A percentile compares a stretch with the other conserved stretches of the same genome.
These are phyloP conservation scores for Panagrolaimus sp. DNA, from an alignment of 1,140 invertebrate genomes.

Conservation along the genomic window DNA sequence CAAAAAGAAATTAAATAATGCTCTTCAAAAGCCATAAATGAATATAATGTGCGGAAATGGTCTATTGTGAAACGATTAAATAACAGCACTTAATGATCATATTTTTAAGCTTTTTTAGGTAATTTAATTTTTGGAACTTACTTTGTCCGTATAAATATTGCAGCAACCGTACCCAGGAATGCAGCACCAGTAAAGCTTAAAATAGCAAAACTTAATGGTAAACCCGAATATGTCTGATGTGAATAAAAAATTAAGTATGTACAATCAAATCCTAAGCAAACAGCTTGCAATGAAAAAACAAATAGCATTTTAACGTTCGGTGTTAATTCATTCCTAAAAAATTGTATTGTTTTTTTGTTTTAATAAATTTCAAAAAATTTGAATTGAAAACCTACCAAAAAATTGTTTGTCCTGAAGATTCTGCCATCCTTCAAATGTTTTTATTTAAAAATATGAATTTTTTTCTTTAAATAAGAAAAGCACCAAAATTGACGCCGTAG, in stretches of 20 bases:
- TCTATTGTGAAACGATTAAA: background rate
- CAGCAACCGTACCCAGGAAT: slow-evolving; percentile 3
- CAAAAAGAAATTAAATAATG: background rate
- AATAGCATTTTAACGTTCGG: background rate
- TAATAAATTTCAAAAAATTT: no score
- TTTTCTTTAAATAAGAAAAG: no score
- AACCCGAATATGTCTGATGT: background rate
- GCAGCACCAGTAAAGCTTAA: slow-evolving; percentile 1
- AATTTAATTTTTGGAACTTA: background rate
- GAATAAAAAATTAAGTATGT: background rate
- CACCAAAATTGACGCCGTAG: no score
- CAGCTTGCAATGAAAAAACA: background rate
- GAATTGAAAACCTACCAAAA: no score
- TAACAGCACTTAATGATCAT: background rate
- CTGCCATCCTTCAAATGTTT: no score
- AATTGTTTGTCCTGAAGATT: no score
- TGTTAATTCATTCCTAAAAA: no score
- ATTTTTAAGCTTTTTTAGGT: background rate
- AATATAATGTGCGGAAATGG: background rate
- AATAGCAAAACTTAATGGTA: background rate
- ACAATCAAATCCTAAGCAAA: background rate
- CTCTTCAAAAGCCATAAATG: no score
- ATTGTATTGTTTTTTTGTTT: no score
- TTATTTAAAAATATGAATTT: no score
- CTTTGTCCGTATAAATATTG: background rate